Percentiles rank a stretch among this genome's conserved stretches.
phyloP scores from a whole-genome alignment of 2,888 invertebrate species.

The Amorpha juglandis region DNA sequence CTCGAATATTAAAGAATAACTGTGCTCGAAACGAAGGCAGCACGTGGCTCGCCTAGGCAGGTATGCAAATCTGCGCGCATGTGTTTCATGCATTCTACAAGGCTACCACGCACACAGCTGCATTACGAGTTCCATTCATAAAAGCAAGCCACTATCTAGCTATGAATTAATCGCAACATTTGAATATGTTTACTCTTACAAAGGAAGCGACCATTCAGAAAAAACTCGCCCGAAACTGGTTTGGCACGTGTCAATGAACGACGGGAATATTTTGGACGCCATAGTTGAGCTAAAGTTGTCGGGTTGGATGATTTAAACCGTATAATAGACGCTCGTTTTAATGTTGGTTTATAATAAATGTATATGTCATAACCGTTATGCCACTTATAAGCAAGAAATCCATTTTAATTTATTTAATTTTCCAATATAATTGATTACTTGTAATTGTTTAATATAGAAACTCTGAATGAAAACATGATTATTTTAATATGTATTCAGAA shows the following conservation, averaged over 20 bases:
- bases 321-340: constrained; percentile 71
- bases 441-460: background rate
- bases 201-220: constrained; percentile 83
- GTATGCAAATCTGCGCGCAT: constrained; percentile 75
- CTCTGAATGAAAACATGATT: background rate
- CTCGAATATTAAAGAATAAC: constrained; percentile 79
- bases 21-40: constrained; percentile 68
- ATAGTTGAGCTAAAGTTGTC: constrained; percentile 61
- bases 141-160: constrained; percentile 80
- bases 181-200: constrained; percentile 83
- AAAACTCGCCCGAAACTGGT: constrained; percentile 80
- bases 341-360: constrained; percentile 60
- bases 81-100: constrained; percentile 56
- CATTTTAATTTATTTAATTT: background rate
- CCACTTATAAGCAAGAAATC: constrained; percentile 12
- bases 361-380: constrained; percentile 21
- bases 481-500: constrained; percentile 27
- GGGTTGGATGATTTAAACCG: constrained; percentile 75
- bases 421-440: background rate
- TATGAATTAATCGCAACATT: constrained; percentile 85
- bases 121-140: constrained; percentile 77
- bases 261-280: constrained; percentile 78
- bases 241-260: constrained; percentile 84
- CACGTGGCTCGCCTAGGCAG: constrained; percentile 74
- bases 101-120: constrained; percentile 63